Evolutionary conservation across 2,113 vertebrate species (phyloP).

Genomic region (Elachura formosa): DNA sequence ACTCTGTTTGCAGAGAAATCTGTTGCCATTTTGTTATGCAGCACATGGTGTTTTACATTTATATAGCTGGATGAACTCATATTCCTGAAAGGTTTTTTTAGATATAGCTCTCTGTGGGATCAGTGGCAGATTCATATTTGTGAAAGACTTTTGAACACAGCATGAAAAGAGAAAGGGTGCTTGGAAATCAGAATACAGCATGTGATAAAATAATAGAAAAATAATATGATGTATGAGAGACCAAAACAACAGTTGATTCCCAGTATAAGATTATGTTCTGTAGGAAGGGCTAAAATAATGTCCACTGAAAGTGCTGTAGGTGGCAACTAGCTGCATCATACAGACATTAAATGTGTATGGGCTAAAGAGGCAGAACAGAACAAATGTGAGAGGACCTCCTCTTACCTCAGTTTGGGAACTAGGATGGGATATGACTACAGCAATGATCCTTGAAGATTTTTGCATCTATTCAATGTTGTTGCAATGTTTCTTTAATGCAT

Average conservation of each 20-base stretch:
- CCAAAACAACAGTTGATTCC: fast-evolving
- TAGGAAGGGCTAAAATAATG: neutral
- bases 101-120: neutral
- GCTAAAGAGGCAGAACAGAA: neutral
- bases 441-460: neutral
- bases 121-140: neutral
- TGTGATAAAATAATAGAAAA: neutral
- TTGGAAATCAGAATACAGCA: neutral
- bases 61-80: neutral
- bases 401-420: neutral
- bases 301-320: neutral
- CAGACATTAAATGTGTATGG: neutral
- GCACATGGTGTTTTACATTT: neutral
- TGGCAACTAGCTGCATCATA: fast-evolving
- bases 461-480: neutral
- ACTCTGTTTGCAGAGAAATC: neutral
- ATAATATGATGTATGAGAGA: neutral
- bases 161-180: neutral
- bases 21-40: neutral
- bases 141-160: neutral
- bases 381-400: neutral
- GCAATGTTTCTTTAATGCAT: neutral
- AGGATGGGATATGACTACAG: neutral
- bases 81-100: neutral
- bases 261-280: neutral